Percentiles rank a stretch among this genome's conserved stretches.
phyloP scores from a whole-genome alignment of 2,113 vertebrate species.

The Chloropsis cyanopogon region DNA sequence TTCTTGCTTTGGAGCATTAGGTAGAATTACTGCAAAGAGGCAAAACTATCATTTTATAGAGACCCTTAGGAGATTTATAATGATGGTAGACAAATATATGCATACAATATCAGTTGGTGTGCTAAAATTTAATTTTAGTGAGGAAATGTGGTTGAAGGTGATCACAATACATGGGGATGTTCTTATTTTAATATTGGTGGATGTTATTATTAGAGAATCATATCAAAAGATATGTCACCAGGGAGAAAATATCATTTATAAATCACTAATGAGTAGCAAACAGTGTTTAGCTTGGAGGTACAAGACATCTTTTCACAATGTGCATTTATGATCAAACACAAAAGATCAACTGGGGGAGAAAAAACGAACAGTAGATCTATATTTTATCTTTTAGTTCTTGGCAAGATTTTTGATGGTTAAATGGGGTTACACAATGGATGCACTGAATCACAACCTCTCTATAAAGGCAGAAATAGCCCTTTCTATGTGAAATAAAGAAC shows the following conservation, averaged over 20 bases:
- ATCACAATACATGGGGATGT: constrained; percentile 87
- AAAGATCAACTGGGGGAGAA: constrained; percentile 71
- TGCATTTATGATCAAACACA: constrained; percentile 83
- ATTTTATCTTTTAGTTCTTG: constrained; percentile 68
- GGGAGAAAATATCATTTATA: constrained; percentile 99
- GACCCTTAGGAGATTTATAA: constrained; percentile 86
- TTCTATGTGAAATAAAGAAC: background rate
- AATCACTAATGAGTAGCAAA: constrained; percentile 99
- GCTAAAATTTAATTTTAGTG: constrained; percentile 83
- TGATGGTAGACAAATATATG: constrained; percentile 86
- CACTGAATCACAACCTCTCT: background rate
- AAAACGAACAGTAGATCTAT: constrained; percentile 57
- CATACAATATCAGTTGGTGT: constrained; percentile 84
- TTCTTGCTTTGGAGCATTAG: constrained; percentile 85
- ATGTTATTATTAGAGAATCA: constrained; percentile 97
- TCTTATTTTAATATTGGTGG: constrained; percentile 96
- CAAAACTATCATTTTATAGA: constrained; percentile 83
- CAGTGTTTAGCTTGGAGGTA: constrained; percentile 91
- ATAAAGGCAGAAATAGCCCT: constrained; percentile 9
- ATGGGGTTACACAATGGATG: constrained; percentile 26
- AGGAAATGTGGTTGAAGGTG: constrained; percentile 85
- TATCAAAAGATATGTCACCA: constrained; percentile 98
- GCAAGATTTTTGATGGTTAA: constrained; percentile 64
- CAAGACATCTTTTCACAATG: constrained; percentile 81
- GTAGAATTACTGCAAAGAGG: constrained; percentile 84